Conservation (phyloP, 2,888 invertebrate genomes). For the Drosophila pegasa region DNA sequence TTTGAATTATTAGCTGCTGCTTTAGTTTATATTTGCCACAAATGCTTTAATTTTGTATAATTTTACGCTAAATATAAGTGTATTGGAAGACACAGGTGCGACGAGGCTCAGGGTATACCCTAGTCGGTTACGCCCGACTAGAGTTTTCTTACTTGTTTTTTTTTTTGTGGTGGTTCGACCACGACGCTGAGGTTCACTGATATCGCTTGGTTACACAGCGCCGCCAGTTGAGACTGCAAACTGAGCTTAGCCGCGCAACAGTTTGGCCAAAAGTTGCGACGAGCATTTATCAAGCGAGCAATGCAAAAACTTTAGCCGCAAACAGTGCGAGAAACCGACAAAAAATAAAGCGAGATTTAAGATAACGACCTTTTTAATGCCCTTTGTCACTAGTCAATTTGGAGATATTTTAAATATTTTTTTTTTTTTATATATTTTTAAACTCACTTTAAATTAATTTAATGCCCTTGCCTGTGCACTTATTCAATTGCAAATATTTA, state of each 20-base stretch:
- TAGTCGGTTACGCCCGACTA: no score
- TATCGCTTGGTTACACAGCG: constrained; percentile 50
- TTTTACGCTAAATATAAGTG: no score
- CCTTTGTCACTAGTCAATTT: no score
- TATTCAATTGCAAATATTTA: constrained; percentile 2
- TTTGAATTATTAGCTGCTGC: no score
- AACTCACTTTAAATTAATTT: no score
- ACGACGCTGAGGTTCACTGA: constrained; percentile 49
- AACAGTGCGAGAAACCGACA: constrained; percentile 31
- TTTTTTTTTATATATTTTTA: no score
- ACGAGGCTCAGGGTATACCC: no score
- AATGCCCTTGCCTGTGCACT: constrained; percentile 36
- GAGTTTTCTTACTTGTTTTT: no score
- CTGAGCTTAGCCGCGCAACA: constrained; percentile 57
- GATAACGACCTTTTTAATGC: constrained; percentile 45
- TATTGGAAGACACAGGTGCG: no score
- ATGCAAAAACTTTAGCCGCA: constrained; percentile 55
- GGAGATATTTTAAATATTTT: no score
- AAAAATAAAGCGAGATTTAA: not conserved
- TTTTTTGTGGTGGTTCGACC: constrained; percentile 12
- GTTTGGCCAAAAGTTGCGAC: constrained; percentile 69
- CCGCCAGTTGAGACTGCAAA: constrained; percentile 31
- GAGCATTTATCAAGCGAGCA: constrained; percentile 74
- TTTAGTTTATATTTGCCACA: no score
- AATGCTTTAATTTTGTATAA: no score